Evolutionary conservation across 2,888 invertebrate genomes (phyloP).

Genomic region (Arrhopalites spinosus): DNA sequence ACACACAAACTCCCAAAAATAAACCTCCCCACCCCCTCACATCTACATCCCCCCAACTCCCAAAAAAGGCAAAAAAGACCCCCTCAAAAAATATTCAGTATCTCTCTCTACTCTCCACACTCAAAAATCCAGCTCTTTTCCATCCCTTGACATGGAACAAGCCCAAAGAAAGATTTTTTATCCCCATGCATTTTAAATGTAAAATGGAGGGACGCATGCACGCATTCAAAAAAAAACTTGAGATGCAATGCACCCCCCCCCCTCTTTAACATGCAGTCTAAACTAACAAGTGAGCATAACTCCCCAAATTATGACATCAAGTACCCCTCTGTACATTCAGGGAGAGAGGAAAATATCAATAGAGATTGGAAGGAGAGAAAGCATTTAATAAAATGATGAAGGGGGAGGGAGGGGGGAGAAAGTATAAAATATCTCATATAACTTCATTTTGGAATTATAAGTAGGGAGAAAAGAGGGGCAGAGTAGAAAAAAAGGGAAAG

Average conservation of each 20-base stretch:
- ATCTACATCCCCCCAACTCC: too few relatives aligned
- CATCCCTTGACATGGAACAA: too few relatives aligned
- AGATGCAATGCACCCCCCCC: too few relatives aligned
- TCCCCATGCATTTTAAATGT: slow-evolving; percentile 4
- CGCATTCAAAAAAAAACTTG: too few relatives aligned
- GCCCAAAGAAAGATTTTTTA: neutral
- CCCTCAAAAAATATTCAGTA: too few relatives aligned
- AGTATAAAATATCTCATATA: neutral
- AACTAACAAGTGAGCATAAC: too few relatives aligned
- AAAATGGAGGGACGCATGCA: neutral
- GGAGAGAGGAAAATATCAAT: neutral
- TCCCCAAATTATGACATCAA: too few relatives aligned
- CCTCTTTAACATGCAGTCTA: neutral
- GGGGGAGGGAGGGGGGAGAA: neutral
- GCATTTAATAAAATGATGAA: neutral
- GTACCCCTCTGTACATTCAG: neutral
- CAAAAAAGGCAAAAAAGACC: too few relatives aligned
- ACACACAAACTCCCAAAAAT: too few relatives aligned
- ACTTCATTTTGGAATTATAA: neutral
- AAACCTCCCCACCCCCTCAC: too few relatives aligned
- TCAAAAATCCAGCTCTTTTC: too few relatives aligned
- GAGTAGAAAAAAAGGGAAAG: neutral
- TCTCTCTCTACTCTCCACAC: too few relatives aligned
- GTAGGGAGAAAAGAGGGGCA: neutral
- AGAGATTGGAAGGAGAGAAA: neutral